phyloP scores from a whole-genome alignment of 2,888 invertebrate genomes.

The Philaethria dido region DNA sequence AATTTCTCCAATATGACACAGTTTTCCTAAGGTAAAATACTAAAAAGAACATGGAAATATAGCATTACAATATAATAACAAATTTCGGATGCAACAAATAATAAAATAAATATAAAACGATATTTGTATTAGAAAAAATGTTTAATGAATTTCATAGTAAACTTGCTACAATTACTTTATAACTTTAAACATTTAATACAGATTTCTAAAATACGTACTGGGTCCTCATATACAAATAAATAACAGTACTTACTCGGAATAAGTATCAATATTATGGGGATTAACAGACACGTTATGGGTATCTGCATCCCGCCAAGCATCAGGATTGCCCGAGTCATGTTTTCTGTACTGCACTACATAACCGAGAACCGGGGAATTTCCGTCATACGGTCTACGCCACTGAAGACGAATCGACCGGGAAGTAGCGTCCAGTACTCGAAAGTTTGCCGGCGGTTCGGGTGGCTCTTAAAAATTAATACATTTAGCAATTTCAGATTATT shows the following conservation, averaged over 20 bases:
- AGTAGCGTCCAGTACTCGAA: slow-evolving; percentile 86
- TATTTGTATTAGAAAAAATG: no score
- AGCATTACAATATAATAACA: no score
- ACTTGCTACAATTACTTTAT: no score
- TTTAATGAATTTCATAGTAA: no score
- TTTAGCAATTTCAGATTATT: background rate
- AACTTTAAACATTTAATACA: no score
- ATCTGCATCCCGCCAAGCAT: slow-evolving; percentile 83
- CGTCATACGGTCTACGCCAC: slow-evolving; percentile 90
- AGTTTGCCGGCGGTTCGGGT: slow-evolving; percentile 88
- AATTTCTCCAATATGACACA: background rate
- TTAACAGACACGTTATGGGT: slow-evolving; percentile 83
- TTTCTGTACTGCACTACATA: slow-evolving; percentile 90
- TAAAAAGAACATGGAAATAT: no score
- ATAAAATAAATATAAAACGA: no score
- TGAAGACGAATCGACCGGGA: slow-evolving; percentile 85
- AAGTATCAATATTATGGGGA: slow-evolving; percentile 61
- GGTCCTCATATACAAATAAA: no score
- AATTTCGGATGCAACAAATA: no score
- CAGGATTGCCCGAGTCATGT: slow-evolving; percentile 77
- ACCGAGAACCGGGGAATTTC: slow-evolving; percentile 91
- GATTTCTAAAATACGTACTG: no score
- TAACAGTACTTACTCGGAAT: slow-evolving; percentile 65
- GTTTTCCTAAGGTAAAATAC: no score
- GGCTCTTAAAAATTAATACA: slow-evolving; percentile 80